phyloP scores from a whole-genome alignment of 2,113 vertebrate species.

The Hoplias malabaricus region DNA sequence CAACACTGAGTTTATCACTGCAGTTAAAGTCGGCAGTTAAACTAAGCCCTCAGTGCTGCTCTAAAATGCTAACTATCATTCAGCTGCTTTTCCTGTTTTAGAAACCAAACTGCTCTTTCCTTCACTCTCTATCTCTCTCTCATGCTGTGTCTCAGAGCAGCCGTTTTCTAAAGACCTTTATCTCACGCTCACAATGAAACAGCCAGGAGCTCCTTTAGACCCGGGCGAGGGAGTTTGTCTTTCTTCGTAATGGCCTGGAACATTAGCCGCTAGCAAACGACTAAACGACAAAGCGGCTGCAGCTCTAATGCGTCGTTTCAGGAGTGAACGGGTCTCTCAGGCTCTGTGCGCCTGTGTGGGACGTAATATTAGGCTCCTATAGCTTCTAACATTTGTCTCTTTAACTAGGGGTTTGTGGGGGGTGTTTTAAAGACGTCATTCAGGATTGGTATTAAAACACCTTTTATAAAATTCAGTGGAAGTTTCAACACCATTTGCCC shows the following conservation, averaged over 20 bases:
- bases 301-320: not conserved
- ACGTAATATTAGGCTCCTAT: not conserved
- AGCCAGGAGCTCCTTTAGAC: constrained; percentile 4
- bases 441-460: too few species aligned
- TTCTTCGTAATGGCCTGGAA: constrained; percentile 7
- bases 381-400: not conserved
- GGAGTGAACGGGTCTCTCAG: not conserved
- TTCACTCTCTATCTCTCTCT: too few species aligned
- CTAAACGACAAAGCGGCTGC: too few species aligned
- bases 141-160: not conserved
- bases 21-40: not conserved
- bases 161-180: constrained; percentile 13
- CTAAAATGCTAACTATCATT: not conserved
- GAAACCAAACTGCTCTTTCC: too few species aligned
- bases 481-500: too few species aligned
- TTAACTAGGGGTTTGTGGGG: not conserved
- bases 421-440: not conserved
- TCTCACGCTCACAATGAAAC: not conserved
- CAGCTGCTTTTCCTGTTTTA: too few species aligned
- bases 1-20: too few species aligned
- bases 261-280: not conserved
- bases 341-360: not conserved
- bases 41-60: not conserved
- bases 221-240: not conserved
- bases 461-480: too few species aligned